phyloP scores from a whole-genome alignment of 1,140 invertebrate species.

The Cyrtorhinus lividipennis region DNA sequence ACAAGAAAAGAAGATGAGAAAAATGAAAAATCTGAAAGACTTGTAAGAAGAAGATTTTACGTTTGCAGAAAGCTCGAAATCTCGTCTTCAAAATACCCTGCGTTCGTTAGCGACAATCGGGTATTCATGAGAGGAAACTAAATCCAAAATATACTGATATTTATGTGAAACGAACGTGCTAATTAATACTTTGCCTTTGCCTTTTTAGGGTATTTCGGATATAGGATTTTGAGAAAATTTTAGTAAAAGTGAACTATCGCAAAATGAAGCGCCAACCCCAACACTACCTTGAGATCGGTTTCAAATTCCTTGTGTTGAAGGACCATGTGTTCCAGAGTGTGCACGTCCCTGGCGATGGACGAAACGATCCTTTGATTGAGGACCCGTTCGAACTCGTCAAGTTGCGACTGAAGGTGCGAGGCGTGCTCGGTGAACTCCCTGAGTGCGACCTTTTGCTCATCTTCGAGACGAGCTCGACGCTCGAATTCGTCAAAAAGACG shows the following conservation, averaged over 20 bases:
- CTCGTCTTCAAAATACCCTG: too few species aligned
- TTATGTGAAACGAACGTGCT: too few species aligned
- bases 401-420: constrained; percentile 55
- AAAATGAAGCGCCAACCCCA: too few species aligned
- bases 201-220: too few species aligned
- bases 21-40: constrained; percentile 17
- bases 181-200: too few species aligned
- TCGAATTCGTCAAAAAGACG: constrained; percentile 90
- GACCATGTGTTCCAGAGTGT: constrained; percentile 70
- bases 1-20: too few species aligned
- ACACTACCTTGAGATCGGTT: constrained; percentile 38
- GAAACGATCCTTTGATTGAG: constrained; percentile 65
- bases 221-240: too few species aligned
- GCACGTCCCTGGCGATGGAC: constrained; percentile 67
- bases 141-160: too few species aligned
- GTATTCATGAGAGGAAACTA: too few species aligned
- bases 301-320: constrained; percentile 82
- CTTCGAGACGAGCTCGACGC: constrained; percentile 62
- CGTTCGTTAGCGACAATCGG: too few species aligned
- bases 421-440: constrained; percentile 61
- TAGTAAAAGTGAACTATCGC: too few species aligned
- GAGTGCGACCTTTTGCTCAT: constrained; percentile 30
- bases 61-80: neutral
- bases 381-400: constrained; percentile 73
- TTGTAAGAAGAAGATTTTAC: neutral